Evolutionary conservation across 2,888 invertebrate species (phyloP).

Genomic region (Philereme transversata): DNA sequence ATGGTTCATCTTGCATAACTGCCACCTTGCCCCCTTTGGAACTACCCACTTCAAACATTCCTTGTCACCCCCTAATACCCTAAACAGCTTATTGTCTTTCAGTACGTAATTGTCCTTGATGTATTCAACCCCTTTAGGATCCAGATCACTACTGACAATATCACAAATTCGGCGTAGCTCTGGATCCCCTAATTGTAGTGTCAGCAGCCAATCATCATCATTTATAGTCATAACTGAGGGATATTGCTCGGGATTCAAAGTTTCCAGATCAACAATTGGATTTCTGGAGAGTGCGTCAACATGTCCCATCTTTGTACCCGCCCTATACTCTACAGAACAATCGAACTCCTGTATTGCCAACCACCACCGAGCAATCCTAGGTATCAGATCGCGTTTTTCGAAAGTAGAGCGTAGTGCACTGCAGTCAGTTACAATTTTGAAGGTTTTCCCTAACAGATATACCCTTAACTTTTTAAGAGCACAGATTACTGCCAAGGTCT

Average conservation of each 20-base stretch:
- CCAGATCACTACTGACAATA: too few relatives aligned
- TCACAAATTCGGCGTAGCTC: conserved; percentile 8
- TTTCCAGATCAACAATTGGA: neutral
- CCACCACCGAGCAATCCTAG: conserved; percentile 12
- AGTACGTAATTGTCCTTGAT: too few relatives aligned
- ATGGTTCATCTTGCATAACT: conserved; percentile 8
- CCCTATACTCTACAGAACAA: conserved; percentile 5
- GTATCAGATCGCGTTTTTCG: conserved; percentile 6
- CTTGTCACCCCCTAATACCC: neutral
- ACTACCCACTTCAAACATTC: conserved; percentile 9
- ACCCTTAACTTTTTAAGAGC: conserved; percentile 2
- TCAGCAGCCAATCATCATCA: conserved; percentile 14
- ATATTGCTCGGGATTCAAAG: too few relatives aligned
- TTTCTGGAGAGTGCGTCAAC: conserved; percentile 5
- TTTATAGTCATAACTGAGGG: neutral
- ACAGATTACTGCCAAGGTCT: conserved; percentile 6
- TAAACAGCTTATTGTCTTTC: too few relatives aligned
- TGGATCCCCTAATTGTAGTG: conserved; percentile 14
- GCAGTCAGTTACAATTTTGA: conserved; percentile 12
- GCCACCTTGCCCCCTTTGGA: conserved; percentile 13
- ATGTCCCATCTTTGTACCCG: conserved; percentile 4
- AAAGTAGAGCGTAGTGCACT: conserved; percentile 6
- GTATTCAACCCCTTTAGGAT: too few relatives aligned
- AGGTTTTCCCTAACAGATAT: conserved; percentile 4
- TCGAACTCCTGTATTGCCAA: conserved; percentile 4